phyloP scores from a whole-genome alignment of 2,888 invertebrate species.

The Brenthis ino region DNA sequence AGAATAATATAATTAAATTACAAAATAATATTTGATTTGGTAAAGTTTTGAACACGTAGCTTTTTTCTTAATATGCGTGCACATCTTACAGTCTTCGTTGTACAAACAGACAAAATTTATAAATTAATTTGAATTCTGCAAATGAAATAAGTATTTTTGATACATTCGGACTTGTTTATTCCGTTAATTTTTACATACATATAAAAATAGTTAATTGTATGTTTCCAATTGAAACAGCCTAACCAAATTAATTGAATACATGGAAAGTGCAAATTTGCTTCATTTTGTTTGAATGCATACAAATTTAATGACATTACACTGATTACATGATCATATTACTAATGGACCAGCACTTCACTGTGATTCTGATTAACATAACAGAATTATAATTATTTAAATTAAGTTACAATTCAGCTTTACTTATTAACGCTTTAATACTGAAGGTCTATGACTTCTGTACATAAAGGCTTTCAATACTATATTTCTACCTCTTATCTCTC shows the following conservation, averaged over 20 bases:
- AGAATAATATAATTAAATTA: no score
- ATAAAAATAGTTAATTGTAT: background rate
- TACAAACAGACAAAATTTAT: no score
- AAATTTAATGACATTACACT: slow-evolving; percentile 26
- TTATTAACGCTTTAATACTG: background rate
- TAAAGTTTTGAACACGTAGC: no score
- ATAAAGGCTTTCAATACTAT: no score
- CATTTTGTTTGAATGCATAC: slow-evolving; percentile 25
- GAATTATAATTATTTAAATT: slow-evolving; percentile 26
- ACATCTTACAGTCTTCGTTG: no score
- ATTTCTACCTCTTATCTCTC: no score
- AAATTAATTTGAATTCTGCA: no score
- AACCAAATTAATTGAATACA: slow-evolving; percentile 12
- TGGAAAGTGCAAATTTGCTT: slow-evolving; percentile 12
- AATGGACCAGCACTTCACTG: slow-evolving; percentile 24
- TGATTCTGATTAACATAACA: slow-evolving; percentile 27
- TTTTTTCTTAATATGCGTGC: no score
- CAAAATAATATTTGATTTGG: no score
- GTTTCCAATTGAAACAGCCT: background rate
- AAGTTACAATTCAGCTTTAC: background rate
- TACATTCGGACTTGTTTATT: no score
- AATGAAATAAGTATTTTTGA: no score
- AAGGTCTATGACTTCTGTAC: no score
- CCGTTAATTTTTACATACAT: background rate
- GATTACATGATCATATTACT: slow-evolving; percentile 31